Evolutionary conservation across 2,888 invertebrate species (phyloP).

Genomic region (Drosophila kanekoi): DNA sequence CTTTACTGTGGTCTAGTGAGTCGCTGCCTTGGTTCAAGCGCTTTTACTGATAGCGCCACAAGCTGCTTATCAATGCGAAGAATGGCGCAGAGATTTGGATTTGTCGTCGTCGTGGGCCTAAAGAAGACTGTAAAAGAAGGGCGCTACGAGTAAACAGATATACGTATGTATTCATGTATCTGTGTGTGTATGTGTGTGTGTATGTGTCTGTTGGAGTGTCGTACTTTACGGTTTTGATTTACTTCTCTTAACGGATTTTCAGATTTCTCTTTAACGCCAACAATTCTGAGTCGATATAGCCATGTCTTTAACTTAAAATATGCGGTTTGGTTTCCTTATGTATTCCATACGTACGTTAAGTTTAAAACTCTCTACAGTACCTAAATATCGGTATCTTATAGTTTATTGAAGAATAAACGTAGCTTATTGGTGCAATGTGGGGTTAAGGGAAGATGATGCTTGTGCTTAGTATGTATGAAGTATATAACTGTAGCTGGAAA

Average conservation of each 20-base stretch:
- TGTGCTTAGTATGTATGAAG: neutral
- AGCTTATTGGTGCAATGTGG: too few species aligned
- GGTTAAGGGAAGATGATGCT: too few species aligned
- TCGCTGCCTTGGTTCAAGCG: constrained; percentile 14
- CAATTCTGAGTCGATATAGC: too few species aligned
- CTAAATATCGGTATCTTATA: too few species aligned
- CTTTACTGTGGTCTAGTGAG: constrained; percentile 22
- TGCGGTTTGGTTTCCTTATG: too few species aligned
- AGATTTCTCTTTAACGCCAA: neutral
- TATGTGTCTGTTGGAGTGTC: constrained; percentile 10
- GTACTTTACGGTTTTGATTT: constrained; percentile 23
- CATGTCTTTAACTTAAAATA: too few species aligned
- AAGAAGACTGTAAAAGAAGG: constrained; percentile 26
- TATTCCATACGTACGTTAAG: too few species aligned
- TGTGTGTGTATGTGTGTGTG: constrained; percentile 16
- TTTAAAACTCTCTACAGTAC: too few species aligned
- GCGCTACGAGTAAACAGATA: constrained; percentile 8
- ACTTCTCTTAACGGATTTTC: constrained; percentile 35
- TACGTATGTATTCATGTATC: neutral
- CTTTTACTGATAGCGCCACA: constrained; percentile 29
- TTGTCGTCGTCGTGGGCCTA: constrained; percentile 23
- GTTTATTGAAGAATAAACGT: too few species aligned
- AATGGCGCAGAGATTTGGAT: constrained; percentile 46
- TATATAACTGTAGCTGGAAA: neutral
- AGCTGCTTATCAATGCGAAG: constrained; percentile 38